Base-by-base conservation (phyloP, 1,140 invertebrate genomes). In the Penaeus vannamei region DNA sequence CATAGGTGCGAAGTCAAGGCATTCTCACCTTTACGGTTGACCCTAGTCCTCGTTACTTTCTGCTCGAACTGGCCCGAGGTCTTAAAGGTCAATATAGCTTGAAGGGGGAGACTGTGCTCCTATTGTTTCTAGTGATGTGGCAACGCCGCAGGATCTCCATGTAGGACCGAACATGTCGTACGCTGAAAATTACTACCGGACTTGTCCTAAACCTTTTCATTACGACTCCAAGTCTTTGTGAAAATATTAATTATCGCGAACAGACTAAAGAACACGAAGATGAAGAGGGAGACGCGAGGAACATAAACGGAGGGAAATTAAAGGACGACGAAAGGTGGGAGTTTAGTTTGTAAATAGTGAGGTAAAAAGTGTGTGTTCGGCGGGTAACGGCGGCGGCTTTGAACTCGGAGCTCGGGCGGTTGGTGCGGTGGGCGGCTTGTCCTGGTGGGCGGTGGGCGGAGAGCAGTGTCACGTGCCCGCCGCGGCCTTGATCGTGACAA, bases 261-360 rank as follows among this genome's bases (percentile, higher is more conserved):
- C 14, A 26, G 79, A 36, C 26, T 46, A 4, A 29, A 59, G 32
- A 82, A 17, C 26, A 23, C 36, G 59, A 82, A 42, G 26, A 29
- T n/a, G 59, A 66, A 83, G 23, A n/a, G 36, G 29, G 29, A 69
- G 29, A 84, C 12, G 69, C 19, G 26, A 61, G 64, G 46, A 62
- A 61, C 64, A 22, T 22, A 53, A 32, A 53, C 29, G 42, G 85
- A 81, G 64, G 79, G 76, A 86, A 86, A 86, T 86, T 86, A 86
- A 86, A 81, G 79, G 85, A 77, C 80, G 85, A 60, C 60, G 85
- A 86, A 80, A 86, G 80, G 76, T 36, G 23, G 20, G 19, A 64
- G 85, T 86, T 86, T 86, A 61, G 76, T 86, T 86, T 86, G 85
- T 86, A 86, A 86, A 86, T 86, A 86, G 46, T 62, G 2, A 46